These are phyloP conservation scores for Galbula dea DNA, from an alignment of 2,113 vertebrate genomes.

Conservation along the genomic window DNA sequence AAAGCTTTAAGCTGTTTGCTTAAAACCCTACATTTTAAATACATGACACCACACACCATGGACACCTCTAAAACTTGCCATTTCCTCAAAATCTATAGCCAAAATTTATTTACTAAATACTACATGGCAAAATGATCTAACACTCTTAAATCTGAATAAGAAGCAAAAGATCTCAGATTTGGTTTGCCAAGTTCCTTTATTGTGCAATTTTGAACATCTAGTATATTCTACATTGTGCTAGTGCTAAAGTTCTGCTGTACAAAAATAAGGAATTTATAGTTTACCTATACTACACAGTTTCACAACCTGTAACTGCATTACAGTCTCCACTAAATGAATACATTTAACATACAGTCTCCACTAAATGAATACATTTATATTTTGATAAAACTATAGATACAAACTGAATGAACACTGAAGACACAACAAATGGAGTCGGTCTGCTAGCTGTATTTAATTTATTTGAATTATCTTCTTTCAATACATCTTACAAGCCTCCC, in stretches of 20 bases:
- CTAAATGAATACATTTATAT: conserved; percentile 78
- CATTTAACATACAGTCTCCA: conserved; percentile 79
- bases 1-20: conserved; percentile 21
- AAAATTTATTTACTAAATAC: conserved; percentile 61
- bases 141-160: conserved; percentile 79
- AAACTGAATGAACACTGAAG: conserved; percentile 76
- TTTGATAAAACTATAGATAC: conserved; percentile 70
- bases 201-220: conserved; percentile 87
- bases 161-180: conserved; percentile 84
- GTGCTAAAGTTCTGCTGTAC: conserved; percentile 80
- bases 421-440: conserved; percentile 69
- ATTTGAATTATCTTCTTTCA: conserved; percentile 45
- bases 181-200: conserved; percentile 90
- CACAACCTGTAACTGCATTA: conserved; percentile 77
- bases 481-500: conserved; percentile 50
- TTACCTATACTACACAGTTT: conserved; percentile 79
- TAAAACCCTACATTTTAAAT: neutral
- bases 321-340: conserved; percentile 78
- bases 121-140: conserved; percentile 41
- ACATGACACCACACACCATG: neutral
- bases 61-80: conserved; percentile 32
- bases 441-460: conserved; percentile 64
- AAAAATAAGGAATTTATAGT: conserved; percentile 85
- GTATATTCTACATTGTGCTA: conserved; percentile 83
- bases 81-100: conserved; percentile 52